Evolutionary conservation across 2,797 vertebrate species (phyloP), one percentile per base, ranked within the genome.

Genomic region (Enteromius fasciolatus): DNA sequence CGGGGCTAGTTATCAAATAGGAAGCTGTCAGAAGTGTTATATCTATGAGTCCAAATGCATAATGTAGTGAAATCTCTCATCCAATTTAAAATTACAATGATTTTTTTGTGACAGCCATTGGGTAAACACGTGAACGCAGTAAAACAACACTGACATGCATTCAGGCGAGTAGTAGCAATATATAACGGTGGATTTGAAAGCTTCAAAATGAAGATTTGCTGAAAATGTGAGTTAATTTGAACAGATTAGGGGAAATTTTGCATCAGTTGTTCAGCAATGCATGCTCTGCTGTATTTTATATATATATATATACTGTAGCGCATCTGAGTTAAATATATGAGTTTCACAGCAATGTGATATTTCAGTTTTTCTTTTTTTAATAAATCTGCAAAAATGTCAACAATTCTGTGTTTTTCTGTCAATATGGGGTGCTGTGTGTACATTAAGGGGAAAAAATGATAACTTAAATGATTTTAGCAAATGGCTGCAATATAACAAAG

Each of bases 1-100:
- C 12, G 15, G 39, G 75, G 23, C 36, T 76, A 76, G 28, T 20
- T 76, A 25, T 63, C 50, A 75, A 52, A 52, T 20, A 17, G 46
- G 70, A 76, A 41, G 14, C 46, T 44, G 39, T 25, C 39, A 17
- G 12, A 69, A 44, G 68, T 0, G 14, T 28, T 72, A 20, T 33
- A 20, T 61, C 59, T 61, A 28, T 61, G 25, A 5, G 46, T 31
- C 69, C 31, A 50, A 48, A 50, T 48, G 48, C 48, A 3, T 48
- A 72, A 72, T 69, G 67, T 20, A 36, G 9, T 20, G 3, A 36
- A 66, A 20, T 36, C 33, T 66, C 17, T 12, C 63, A 39, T 68
- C 36, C 66, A 23, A 41, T 14, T n/a, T 68, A 68, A 41, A 68
- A 41, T 68, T 44, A 68, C 66, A 41, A 14, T 41, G 20, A 18